phyloP scores from a whole-genome alignment of 1,140 invertebrate species.

The Aphelinus atriplicis region DNA sequence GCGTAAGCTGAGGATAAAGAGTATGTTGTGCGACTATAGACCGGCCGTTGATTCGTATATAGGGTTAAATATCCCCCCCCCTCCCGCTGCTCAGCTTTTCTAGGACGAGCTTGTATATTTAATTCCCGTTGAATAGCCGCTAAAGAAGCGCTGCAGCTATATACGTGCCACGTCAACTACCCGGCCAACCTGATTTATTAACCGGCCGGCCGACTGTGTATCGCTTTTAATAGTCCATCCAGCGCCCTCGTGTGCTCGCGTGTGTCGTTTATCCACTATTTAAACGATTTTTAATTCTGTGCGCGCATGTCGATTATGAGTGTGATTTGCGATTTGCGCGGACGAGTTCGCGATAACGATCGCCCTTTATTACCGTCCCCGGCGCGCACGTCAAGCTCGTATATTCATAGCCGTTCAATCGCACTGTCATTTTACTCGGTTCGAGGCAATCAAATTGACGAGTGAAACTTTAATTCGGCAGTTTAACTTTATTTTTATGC shows the following conservation, averaged over 20 bases:
- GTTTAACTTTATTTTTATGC: no score
- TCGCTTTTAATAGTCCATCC: background rate
- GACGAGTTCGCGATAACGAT: background rate
- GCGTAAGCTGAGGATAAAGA: no score
- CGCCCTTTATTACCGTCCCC: no score
- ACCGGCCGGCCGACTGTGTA: background rate
- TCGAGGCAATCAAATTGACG: no score
- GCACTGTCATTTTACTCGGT: no score
- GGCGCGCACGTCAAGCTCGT: no score
- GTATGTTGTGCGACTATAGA: background rate
- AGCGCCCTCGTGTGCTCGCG: background rate
- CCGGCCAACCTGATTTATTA: conserved; percentile 12
- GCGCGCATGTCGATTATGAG: background rate
- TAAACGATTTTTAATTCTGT: no score
- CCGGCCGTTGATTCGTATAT: background rate
- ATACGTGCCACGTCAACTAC: background rate
- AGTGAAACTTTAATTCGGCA: no score
- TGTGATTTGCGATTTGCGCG: background rate
- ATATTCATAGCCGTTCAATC: no score
- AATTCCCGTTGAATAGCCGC: background rate
- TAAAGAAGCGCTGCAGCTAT: no score
- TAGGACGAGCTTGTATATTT: conserved; percentile 22
- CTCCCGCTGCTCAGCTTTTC: background rate
- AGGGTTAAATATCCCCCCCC: background rate
- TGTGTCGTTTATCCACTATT: no score